Percentiles rank a stretch among this genome's conserved stretches.
These are phyloP conservation scores for Hyperopisus bebe DNA, from an alignment of 2,113 vertebrate species.

Conservation along the genomic window DNA sequence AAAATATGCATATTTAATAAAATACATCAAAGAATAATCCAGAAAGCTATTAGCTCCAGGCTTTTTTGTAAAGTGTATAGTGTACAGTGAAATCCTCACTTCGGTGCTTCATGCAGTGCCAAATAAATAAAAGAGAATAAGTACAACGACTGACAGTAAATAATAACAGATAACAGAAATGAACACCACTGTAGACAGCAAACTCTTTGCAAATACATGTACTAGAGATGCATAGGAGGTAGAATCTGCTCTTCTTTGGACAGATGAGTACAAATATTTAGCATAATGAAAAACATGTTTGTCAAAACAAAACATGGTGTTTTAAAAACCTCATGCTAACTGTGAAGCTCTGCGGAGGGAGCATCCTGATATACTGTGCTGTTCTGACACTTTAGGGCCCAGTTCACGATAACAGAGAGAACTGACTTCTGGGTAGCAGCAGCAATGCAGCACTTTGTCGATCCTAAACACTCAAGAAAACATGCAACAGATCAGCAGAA, in stretches of 20 bases:
- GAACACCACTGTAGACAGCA: not conserved
- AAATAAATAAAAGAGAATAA: not conserved
- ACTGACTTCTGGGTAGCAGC: not conserved
- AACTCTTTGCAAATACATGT: not conserved
- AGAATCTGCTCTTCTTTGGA: not conserved
- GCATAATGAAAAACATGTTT: not conserved
- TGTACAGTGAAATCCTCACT: not conserved
- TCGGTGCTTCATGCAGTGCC: not conserved
- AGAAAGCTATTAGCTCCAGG: not conserved
- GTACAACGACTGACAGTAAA: not conserved
- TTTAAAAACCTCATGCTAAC: not conserved
- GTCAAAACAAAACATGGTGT: not conserved
- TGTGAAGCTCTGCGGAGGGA: not conserved
- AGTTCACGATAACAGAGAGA: not conserved
- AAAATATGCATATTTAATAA: not conserved
- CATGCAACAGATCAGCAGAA: not conserved
- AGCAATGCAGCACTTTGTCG: not conserved
- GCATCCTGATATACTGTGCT: not conserved
- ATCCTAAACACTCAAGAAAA: not conserved
- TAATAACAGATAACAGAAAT: not conserved
- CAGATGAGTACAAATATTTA: not conserved
- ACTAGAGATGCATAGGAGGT: not conserved
- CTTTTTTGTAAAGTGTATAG: not conserved
- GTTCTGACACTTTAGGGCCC: not conserved
- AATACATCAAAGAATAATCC: not conserved